Evolutionary conservation across 2,113 vertebrate species (phyloP).

Genomic region (Triplophysa siluroides): DNA sequence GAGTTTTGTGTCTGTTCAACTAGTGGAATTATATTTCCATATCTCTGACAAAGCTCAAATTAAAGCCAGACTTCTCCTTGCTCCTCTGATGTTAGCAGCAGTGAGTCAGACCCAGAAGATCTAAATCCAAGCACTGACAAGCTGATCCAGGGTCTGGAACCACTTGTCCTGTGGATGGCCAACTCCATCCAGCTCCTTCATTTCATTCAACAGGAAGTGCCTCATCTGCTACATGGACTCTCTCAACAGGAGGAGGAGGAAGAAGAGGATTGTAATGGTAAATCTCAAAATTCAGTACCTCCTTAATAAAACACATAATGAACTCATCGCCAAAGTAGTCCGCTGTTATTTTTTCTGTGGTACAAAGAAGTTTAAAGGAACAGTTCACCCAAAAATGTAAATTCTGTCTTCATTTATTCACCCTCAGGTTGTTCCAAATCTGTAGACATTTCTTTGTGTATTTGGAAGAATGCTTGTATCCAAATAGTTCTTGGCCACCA

Average conservation of each 20-base stretch:
- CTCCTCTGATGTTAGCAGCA: neutral
- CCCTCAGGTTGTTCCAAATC: too few species aligned
- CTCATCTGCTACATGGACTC: constrained; percentile 69
- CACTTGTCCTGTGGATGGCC: constrained; percentile 78
- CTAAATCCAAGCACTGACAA: constrained; percentile 42
- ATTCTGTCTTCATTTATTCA: too few species aligned
- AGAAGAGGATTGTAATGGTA: constrained; percentile 63
- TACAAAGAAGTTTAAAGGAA: too few species aligned
- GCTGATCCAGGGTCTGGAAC: constrained; percentile 66
- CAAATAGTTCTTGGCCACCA: too few species aligned
- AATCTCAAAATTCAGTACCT: neutral
- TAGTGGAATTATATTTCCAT: constrained; percentile 2
- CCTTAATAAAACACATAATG: neutral
- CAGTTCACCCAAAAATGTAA: too few species aligned
- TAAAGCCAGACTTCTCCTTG: neutral
- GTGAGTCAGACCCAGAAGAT: constrained; percentile 43
- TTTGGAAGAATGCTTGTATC: too few species aligned
- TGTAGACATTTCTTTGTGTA: too few species aligned
- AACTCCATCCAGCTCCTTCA: constrained; percentile 78
- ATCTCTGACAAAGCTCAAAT: neutral
- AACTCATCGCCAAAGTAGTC: too few species aligned
- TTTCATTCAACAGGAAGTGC: constrained; percentile 76
- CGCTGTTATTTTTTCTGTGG: too few species aligned
- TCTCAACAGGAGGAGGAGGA: constrained; percentile 53
- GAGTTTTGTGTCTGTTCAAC: constrained; percentile 32